Evolutionary conservation across 2,797 vertebrate genomes (phyloP), one percentile per base, ranked within the genome.

Genomic region (Halcyon chelicuti): DNA sequence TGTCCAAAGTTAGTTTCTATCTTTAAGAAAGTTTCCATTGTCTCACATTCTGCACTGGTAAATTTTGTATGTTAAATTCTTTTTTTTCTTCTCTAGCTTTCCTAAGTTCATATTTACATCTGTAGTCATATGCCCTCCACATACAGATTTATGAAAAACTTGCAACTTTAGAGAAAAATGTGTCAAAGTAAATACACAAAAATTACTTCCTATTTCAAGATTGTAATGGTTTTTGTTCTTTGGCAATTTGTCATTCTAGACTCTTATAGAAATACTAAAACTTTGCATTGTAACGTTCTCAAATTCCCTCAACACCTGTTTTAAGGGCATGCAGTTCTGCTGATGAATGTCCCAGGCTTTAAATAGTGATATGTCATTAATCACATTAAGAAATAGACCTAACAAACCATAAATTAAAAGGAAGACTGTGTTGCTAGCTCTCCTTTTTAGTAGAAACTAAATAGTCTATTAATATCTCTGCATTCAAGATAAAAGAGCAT

Each of bases 311-410:
- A 94, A 80, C 94, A 97, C 95, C 96, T 97, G 93, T 90, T 96
- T 97, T 97, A 93, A 96, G 96, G 88, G 74, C 95, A 94, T 77
- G 39, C 49, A 67, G 79, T 35, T 94, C 77, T 86, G 70, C 93
- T 98, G 97, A 98, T 98, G 96, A 96, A 98, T 98, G 94, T 83
- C 97, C 92, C 42, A 25, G 74, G 83, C 96, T 94, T 94, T 95
- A 85, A 68, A 93, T 93, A 91, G 76, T 95, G 97, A 98, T 96
- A 90, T 95, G 95, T 81, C 97, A 98, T 98, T 98, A 98, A 98
- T 98, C 97, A 97, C 97, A 94, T 97, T 93, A 97, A 97, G 97
- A 96, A 97, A 96, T 92, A 97, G 86, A 63, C 78, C 95, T 97
- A 98, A 97, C 25, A 76, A 97, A 95, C 96, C 95, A 96, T 96